phyloP scores from a whole-genome alignment of 2,888 invertebrate species.

The Gryllus longicercus region DNA sequence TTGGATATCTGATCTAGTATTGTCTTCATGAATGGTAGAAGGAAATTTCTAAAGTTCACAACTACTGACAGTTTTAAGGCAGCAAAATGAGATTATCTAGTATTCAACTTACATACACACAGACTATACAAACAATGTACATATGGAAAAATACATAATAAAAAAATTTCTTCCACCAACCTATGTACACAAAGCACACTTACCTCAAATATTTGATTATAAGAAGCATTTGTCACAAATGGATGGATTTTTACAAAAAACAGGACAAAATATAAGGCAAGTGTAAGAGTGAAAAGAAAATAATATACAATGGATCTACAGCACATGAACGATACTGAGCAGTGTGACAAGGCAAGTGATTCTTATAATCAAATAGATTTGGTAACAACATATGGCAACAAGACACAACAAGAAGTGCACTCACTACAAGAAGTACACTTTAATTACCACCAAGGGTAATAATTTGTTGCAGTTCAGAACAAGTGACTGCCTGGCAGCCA shows the following conservation, averaged over 20 bases:
- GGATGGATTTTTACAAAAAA: background rate
- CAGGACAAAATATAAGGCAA: background rate
- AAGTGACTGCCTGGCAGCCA: background rate
- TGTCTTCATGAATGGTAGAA: background rate
- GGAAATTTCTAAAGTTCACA: background rate
- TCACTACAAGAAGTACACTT: background rate
- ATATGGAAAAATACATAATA: conserved; percentile 11
- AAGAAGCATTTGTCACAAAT: background rate
- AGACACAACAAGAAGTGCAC: background rate
- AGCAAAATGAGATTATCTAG: background rate
- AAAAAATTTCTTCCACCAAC: background rate
- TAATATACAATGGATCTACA: background rate
- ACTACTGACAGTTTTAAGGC: background rate
- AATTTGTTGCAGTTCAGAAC: background rate
- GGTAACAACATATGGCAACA: conserved; percentile 8
- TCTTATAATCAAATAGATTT: background rate
- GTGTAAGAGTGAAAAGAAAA: background rate
- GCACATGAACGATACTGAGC: background rate
- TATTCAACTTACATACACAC: background rate
- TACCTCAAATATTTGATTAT: background rate
- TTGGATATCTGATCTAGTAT: background rate
- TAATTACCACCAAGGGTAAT: background rate
- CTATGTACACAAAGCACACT: background rate
- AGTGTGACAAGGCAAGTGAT: background rate
- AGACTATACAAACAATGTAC: conserved; percentile 5